Conservation (phyloP, 2,797 vertebrate genomes). For the Mormyrops boulengeri region DNA sequence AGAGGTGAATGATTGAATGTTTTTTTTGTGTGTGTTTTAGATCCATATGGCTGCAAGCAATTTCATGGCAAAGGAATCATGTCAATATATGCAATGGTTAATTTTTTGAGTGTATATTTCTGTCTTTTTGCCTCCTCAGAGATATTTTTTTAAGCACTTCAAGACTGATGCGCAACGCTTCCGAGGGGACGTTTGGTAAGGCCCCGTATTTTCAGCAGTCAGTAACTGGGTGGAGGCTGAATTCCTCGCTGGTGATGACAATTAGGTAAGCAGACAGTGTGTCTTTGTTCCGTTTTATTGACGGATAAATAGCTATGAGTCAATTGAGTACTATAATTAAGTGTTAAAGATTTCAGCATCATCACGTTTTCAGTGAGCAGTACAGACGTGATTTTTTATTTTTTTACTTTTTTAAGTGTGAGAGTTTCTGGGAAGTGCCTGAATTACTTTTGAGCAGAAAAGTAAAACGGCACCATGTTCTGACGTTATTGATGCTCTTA, state of each 20-base stretch:
- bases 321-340: background rate
- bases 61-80: background rate
- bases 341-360: background rate
- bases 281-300: background rate
- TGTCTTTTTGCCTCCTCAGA: conserved; percentile 51
- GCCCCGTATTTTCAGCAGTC: conserved; percentile 60
- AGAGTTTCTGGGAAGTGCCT: background rate
- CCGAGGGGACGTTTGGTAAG: conserved; percentile 62
- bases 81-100: background rate
- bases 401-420: background rate
- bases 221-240: conserved; percentile 69
- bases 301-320: background rate
- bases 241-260: conserved; percentile 71
- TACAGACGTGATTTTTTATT: background rate
- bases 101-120: background rate
- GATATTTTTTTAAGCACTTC: conserved; percentile 64
- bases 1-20: background rate
- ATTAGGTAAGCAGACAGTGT: conserved; percentile 65
- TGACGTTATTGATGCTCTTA: background rate
- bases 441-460: background rate
- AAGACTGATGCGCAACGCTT: conserved; percentile 70
- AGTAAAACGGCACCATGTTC: background rate
- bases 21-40: background rate
- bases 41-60: background rate
- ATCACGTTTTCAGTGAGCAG: background rate